Conservation (phyloP, 2,888 invertebrate genomes). For the Drosophila algonquin region DNA sequence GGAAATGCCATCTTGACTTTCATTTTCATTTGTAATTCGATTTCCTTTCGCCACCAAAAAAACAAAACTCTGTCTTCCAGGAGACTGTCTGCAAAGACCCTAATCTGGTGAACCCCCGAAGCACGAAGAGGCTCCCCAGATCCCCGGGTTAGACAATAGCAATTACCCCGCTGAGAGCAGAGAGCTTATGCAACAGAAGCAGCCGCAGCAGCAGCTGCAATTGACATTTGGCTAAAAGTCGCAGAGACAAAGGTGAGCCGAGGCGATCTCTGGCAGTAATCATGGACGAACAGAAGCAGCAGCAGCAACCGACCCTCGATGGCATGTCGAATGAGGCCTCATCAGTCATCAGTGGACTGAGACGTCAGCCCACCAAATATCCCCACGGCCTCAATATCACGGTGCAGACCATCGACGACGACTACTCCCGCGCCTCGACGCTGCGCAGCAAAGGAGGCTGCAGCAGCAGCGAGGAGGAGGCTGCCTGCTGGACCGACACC, state of each 20-base stretch:
- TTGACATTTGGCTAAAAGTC: slow-evolving; percentile 22
- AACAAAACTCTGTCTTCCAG: slow-evolving; percentile 30
- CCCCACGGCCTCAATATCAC: slow-evolving; percentile 79
- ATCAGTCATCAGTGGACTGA: slow-evolving; percentile 46
- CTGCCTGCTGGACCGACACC: slow-evolving; percentile 55
- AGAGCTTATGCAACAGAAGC: slow-evolving; percentile 53
- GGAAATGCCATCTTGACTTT: slow-evolving; percentile 61
- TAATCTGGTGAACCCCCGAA: slow-evolving; percentile 25
- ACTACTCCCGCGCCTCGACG: not conserved
- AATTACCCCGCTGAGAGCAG: slow-evolving; percentile 51
- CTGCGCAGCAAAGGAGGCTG: slow-evolving; percentile 2
- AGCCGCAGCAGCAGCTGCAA: slow-evolving; percentile 39
- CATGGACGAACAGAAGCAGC: slow-evolving; percentile 53
- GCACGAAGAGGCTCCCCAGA: slow-evolving; percentile 51
- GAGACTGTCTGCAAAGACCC: slow-evolving; percentile 21
- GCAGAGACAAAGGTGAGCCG: slow-evolving; percentile 30
- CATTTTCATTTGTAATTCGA: slow-evolving; percentile 70
- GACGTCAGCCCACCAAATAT: slow-evolving; percentile 80
- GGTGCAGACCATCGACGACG: slow-evolving; percentile 69
- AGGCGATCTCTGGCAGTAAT: slow-evolving; percentile 15
- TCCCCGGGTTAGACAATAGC: slow-evolving; percentile 59
- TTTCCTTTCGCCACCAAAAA: slow-evolving; percentile 62
- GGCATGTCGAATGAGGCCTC: slow-evolving; percentile 49
- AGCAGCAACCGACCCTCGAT: slow-evolving; percentile 34
- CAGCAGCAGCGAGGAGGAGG: slow-evolving; percentile 31